These are phyloP conservation scores for Lophochroa leadbeateri DNA, from an alignment of 2,113 vertebrate genomes.

Conservation along the genomic window DNA sequence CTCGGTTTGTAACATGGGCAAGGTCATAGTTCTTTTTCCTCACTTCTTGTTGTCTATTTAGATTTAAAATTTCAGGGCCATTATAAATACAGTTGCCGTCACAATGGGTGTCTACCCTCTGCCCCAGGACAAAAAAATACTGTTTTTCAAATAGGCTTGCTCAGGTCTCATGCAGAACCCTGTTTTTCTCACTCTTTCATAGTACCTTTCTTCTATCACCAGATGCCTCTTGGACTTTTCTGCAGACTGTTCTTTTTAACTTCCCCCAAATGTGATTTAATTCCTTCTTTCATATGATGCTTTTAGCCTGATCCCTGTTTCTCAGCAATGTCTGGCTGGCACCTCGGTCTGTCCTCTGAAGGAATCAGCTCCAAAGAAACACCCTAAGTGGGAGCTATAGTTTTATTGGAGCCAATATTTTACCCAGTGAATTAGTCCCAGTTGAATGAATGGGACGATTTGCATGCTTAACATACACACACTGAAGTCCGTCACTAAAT, in stretches of 20 bases:
- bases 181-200: not conserved
- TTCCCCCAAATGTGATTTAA: not conserved
- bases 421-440: not conserved
- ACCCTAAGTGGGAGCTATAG: not conserved
- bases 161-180: not conserved
- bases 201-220: not conserved
- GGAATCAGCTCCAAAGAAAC: not conserved
- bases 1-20: not conserved
- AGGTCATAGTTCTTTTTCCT: not conserved
- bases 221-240: not conserved
- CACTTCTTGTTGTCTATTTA: not conserved
- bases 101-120: not conserved
- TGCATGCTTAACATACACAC: not conserved
- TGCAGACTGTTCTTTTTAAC: not conserved
- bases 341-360: not conserved
- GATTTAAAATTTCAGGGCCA: not conserved
- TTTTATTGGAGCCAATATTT: constrained; percentile 15
- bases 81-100: not conserved
- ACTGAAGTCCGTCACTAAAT: constrained; percentile 25
- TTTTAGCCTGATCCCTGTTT: not conserved
- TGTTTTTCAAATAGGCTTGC: not conserved
- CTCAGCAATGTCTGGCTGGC: not conserved
- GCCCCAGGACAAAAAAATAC: not conserved
- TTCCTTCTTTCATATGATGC: not conserved
- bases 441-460: not conserved